Evolutionary conservation across 2,113 vertebrate species (phyloP), one percentile per base, ranked within the genome.

Genomic region (Notarius lentiginosus): DNA sequence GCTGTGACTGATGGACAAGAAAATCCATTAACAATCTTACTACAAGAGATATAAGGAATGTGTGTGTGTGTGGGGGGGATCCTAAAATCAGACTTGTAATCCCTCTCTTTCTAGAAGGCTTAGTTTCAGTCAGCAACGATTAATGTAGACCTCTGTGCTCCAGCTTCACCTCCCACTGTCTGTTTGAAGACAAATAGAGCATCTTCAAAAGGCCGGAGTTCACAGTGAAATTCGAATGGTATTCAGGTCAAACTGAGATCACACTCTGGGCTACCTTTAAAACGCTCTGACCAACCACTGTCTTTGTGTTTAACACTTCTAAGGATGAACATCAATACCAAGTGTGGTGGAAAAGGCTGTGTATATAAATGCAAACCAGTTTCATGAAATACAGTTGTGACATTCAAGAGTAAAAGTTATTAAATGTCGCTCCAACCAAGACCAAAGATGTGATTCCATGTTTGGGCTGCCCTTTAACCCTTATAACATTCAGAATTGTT

Each of bases 1-100:
- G 15, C 17, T 77, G 70, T 51, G 82, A 89, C 51, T 49, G 79
- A 87, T 89, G 82, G 22, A 70, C 72, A 82, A 63, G 56, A 84
- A 61, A 1, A 60, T 82, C 27, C 77, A 82, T 34, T 66, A 82
- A 89, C 18, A 77, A 75, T 65, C 65, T 27, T 81, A 68, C 15
- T 18, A 87, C 47, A 12, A 61, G 18, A 63, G 47, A 20, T 30
- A 68, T 53, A 63, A 82, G 79, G 14, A 68, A 22, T 65, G 22
- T 58, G 55, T 56, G 63, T 87, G 17, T 87, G 66, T 86, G 11
- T 80, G 76, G 34, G 2, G 1, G 34, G 34, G 1, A 2, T 41
- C 34, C 61, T 51, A 22, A 34, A 55, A 14, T 75, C 65, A 68
- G 49, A 24, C 7, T 30, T 73, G 34, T 27, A 60, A 56, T 49